phyloP scores from a whole-genome alignment of 2,888 invertebrate species.

The Heliconius hortense region DNA sequence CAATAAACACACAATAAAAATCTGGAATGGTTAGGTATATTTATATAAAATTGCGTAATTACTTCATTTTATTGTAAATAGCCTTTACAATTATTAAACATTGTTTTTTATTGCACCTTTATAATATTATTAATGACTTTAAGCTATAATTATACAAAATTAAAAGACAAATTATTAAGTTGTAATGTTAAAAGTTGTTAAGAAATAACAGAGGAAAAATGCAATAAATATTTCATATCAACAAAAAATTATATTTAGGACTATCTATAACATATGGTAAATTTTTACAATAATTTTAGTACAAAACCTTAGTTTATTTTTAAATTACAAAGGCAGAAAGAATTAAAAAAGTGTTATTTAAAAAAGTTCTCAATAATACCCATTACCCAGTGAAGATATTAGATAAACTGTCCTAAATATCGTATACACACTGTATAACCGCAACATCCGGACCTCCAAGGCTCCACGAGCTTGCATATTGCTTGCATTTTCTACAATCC shows the following conservation, averaged over 20 bases:
- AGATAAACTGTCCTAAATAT: slow-evolving; percentile 6
- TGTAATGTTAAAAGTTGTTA: neutral
- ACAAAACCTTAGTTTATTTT: neutral
- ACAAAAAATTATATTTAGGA: no score
- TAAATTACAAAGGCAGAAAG: neutral
- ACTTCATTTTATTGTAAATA: slow-evolving; percentile 6
- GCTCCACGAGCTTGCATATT: slow-evolving; percentile 3
- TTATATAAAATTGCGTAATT: neutral
- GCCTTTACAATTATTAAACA: neutral
- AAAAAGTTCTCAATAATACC: neutral
- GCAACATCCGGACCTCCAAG: slow-evolving; percentile 18
- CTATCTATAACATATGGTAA: no score
- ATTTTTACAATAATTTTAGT: neutral
- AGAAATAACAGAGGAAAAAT: neutral
- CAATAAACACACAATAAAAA: neutral
- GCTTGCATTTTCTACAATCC: slow-evolving; percentile 9
- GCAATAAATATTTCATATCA: no score
- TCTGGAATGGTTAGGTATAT: neutral
- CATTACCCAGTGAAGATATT: neutral
- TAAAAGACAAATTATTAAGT: neutral
- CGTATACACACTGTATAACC: slow-evolving; percentile 7
- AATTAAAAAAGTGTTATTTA: neutral
- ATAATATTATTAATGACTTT: neutral
- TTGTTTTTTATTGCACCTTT: neutral
- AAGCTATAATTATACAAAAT: neutral